Evolutionary conservation across 2,797 vertebrate species (phyloP), one percentile per base, ranked within the genome.

Genomic region (Chloroceryle inda): DNA sequence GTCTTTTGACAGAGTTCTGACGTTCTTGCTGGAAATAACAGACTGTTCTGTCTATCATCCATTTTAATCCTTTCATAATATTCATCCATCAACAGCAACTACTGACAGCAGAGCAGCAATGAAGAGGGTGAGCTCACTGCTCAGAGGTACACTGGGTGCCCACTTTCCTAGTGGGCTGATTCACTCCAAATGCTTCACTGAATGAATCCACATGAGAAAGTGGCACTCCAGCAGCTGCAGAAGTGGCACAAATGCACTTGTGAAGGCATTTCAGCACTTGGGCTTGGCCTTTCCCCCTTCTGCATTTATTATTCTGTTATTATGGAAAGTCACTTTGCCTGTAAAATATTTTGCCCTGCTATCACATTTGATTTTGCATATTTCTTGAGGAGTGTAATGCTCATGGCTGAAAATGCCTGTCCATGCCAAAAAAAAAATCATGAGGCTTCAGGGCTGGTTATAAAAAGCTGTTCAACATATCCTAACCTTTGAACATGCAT

Each of bases 261-360:
- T 81, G 77, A 88, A 80, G 35, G 40, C 72, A 73, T 94, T 92
- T 96, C 67, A 79, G 79, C 58, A 8, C 88, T 88, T 6, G 1
- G 63, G 22, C 42, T 92, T 92, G 72, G 83, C 90, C 85, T 93
- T 93, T 92, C 44, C 79, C 35, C 38, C 49, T 88, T 83, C 55
- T 94, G 80, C 79, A 81, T 93, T 97, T 93, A 94, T 97, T 96
- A 97, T 95, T 95, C 91, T 61, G 69, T 96, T 95, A 93, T 94
- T 94, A 94, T 6, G 9, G 95, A 93, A 96, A 94, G 77, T 78
- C 91, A 68, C 55, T 96, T 97, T 78, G 80, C 79, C 91, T 96
- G 67, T 94, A 89, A 92, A 95, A 91, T 95, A 84, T 91, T 95
- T 96, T 94, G 63, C 81, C 72, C 90, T 88, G 63, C 71, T 93